phyloP scores from a whole-genome alignment of 2,113 vertebrate genomes.

The Nesoenas mayeri region DNA sequence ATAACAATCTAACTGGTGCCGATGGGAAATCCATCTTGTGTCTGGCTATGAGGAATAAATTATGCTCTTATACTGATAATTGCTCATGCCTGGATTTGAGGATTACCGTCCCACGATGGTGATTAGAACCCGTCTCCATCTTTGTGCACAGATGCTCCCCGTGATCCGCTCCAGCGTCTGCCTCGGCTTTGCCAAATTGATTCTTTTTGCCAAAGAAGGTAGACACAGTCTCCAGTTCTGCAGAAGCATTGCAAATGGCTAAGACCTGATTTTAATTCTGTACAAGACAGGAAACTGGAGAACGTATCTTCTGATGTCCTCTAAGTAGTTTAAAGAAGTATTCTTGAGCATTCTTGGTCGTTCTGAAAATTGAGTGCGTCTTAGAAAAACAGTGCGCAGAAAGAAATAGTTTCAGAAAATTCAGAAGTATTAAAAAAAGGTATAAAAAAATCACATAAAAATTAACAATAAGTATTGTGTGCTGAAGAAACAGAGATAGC shows the following conservation, averaged over 20 bases:
- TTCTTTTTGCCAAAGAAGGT: not conserved
- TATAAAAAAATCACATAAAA: not conserved
- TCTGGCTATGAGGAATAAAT: slow-evolving; percentile 28
- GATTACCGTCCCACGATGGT: not conserved
- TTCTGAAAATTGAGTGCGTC: not conserved
- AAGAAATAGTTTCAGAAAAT: not conserved
- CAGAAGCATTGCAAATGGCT: not conserved
- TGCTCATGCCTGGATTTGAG: slow-evolving; percentile 16
- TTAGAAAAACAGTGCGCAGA: not conserved
- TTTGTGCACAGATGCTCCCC: slow-evolving; percentile 1
- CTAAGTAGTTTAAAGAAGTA: not conserved
- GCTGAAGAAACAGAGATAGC: not conserved
- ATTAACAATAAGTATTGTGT: not conserved
- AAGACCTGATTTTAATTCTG: not conserved
- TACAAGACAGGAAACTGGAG: not conserved
- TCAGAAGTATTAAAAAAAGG: not conserved
- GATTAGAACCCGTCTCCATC: not conserved
- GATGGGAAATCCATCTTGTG: slow-evolving; percentile 24
- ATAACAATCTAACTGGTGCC: not conserved
- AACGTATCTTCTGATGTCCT: not conserved
- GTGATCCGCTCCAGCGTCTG: not conserved
- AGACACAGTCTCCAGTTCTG: not conserved
- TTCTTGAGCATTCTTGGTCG: not conserved
- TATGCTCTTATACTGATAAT: slow-evolving; percentile 28
- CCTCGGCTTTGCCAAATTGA: not conserved